Evolutionary conservation across 2,113 vertebrate species (phyloP).

Genomic region (Prunella himalayana): DNA sequence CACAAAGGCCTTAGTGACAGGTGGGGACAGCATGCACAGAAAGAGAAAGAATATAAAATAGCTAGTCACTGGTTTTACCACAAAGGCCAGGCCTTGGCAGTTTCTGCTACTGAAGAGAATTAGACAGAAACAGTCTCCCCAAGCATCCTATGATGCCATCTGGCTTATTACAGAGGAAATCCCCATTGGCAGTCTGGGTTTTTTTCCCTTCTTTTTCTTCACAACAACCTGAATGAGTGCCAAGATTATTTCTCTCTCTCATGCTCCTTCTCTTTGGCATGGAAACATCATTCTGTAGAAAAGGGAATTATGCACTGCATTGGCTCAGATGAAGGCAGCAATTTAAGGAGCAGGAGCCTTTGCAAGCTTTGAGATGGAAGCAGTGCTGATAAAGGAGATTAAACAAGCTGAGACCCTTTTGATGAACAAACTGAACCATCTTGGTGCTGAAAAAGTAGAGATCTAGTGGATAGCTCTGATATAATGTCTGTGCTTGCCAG

Average conservation of each 20-base stretch:
- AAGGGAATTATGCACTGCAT: neutral
- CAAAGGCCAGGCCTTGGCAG: constrained; percentile 50
- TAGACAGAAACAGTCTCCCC: constrained; percentile 53
- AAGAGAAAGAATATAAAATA: constrained; percentile 58
- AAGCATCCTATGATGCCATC: constrained; percentile 66
- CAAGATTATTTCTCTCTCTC: constrained; percentile 55
- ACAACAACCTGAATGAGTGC: constrained; percentile 43
- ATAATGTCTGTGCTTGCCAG: neutral
- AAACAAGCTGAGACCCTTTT: constrained; percentile 38
- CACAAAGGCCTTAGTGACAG: constrained; percentile 30
- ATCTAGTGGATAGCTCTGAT: neutral
- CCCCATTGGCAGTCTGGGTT: constrained; percentile 45
- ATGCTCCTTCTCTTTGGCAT: constrained; percentile 19
- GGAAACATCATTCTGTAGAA: neutral
- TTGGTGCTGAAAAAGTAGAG: constrained; percentile 6
- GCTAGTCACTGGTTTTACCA: constrained; percentile 29
- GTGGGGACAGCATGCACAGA: constrained; percentile 20
- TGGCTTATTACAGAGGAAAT: constrained; percentile 68
- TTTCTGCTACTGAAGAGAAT: constrained; percentile 52
- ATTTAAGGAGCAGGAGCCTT: constrained; percentile 26
- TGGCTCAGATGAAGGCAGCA: constrained; percentile 29
- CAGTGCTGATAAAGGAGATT: constrained; percentile 24
- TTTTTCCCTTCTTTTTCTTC: constrained; percentile 42
- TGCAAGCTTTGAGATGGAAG: constrained; percentile 22
- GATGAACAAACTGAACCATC: constrained; percentile 36